Evolutionary conservation across 2,888 invertebrate genomes (phyloP), one percentile per base, ranked within the genome.

Genomic region (Neoitamus cyanurus): DNA sequence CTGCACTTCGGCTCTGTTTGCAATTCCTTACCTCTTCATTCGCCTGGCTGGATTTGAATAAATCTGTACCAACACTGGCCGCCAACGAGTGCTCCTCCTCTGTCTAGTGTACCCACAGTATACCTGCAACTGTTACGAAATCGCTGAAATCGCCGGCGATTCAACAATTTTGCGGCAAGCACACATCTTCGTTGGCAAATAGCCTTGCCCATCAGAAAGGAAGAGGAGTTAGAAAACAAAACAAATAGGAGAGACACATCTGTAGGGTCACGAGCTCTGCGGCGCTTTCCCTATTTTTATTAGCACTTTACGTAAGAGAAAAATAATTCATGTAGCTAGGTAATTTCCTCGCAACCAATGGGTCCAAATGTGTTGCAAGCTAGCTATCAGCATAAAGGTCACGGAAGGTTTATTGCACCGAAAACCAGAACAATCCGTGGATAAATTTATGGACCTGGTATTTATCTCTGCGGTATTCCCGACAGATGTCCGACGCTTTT

Each of bases 381-480:
- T n/a, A 31, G 36, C 4, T 42, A 20, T 46, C 75, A 75, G 25
- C 75, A 75, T 42, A 75, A 75, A 42, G 42, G 37, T 75, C 75
- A 75, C n/a, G 28, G 15, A 20, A 42, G 25, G 75, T 75, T 28
- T 75, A 28, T 75, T 75, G 75, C 75, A 20, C 75, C 42, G 42
- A 75, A 75, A 75, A 75, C 42, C 37, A 75, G 75, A 37, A 37
- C 25, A 28, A 37, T 20, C 20, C 58, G 75, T 42, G 42, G 75
- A 75, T 42, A 36, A 75, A 75, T 75, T 75, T 75, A 75, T 75
- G 75, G 28, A 25, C 25, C 20, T 20, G 25, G 13, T 46, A 25
- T 75, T 75, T 75, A 75, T 42, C 28, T 13, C 20, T 28, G 20
- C n/a, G 75, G 28, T 37, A 75, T 75, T 75, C 34, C 37, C 75